phyloP scores from a whole-genome alignment of 1,140 invertebrate genomes.

The Pogonus chalceus region DNA sequence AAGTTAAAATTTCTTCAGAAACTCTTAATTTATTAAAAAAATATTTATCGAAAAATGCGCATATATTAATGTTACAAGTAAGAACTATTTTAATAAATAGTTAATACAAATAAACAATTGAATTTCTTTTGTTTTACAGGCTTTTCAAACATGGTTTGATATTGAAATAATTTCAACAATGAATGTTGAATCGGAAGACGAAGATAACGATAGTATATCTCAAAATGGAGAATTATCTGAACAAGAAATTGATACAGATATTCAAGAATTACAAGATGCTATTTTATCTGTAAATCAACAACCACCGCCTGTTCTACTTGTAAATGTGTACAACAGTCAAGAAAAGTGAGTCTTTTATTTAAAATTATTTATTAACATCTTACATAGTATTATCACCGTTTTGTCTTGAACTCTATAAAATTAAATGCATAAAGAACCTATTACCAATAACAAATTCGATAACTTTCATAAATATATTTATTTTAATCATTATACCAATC shows the following conservation, averaged over 20 bases:
- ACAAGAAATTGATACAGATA: not conserved
- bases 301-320: not conserved
- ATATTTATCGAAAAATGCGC: not conserved
- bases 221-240: not conserved
- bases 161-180: not conserved
- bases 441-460: not conserved
- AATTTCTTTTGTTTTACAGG: not conserved
- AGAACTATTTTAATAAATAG: not conserved
- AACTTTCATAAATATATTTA: constrained; percentile 6
- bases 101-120: no score
- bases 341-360: not conserved
- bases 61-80: not conserved
- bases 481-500: constrained; percentile 96
- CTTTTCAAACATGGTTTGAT: constrained; percentile 1
- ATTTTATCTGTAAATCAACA: not conserved
- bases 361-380: no score
- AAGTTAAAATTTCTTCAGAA: not conserved
- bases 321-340: not conserved
- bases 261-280: constrained; percentile 1
- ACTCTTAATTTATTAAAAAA: not conserved
- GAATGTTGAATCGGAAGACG: not conserved
- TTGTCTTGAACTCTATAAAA: no score
- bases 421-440: no score
- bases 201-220: not conserved
- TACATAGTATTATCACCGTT: no score